Conservation (phyloP, 2,797 vertebrate species). For the Oryzias sinensis region DNA sequence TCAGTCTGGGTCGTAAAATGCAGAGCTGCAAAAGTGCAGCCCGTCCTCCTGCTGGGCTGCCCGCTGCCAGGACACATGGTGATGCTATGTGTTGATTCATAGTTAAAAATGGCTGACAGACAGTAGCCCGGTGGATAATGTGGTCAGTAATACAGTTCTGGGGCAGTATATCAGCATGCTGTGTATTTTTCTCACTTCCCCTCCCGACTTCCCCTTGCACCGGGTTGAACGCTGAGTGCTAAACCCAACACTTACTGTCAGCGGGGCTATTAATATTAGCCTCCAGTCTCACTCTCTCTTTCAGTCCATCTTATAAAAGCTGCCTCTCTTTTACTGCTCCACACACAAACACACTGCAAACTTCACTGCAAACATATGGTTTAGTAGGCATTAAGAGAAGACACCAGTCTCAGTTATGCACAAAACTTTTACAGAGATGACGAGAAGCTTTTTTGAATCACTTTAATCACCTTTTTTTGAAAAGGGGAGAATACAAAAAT, state of each 20-base stretch:
- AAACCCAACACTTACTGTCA: slow-evolving; percentile 83
- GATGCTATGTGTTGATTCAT: slow-evolving; percentile 57
- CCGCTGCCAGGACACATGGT: slow-evolving; percentile 8
- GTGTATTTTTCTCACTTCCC: slow-evolving; percentile 81
- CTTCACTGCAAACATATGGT: not conserved
- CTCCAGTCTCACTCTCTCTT: slow-evolving; percentile 45
- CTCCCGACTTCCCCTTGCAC: slow-evolving; percentile 79
- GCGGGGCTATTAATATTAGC: slow-evolving; percentile 78
- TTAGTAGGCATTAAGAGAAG: no score
- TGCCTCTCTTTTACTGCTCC: slow-evolving; percentile 28
- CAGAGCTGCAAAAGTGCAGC: slow-evolving; percentile 26
- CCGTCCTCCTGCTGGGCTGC: slow-evolving; percentile 6
- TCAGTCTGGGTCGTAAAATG: slow-evolving; percentile 32
- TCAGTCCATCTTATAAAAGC: slow-evolving; percentile 38
- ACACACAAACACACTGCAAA: slow-evolving; percentile 11
- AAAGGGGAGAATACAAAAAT: not conserved
- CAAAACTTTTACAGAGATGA: not conserved
- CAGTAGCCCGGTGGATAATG: slow-evolving; percentile 56
- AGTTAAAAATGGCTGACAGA: slow-evolving; percentile 41
- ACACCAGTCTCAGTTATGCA: not conserved
- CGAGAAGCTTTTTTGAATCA: not conserved
- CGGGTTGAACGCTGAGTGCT: slow-evolving; percentile 71
- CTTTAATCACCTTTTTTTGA: not conserved
- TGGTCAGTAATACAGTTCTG: slow-evolving; percentile 66
- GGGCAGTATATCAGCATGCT: slow-evolving; percentile 72